Evolutionary conservation across 2,888 invertebrate genomes (phyloP), one percentile per base, ranked within the genome.

Genomic region (Acleris laterana): DNA sequence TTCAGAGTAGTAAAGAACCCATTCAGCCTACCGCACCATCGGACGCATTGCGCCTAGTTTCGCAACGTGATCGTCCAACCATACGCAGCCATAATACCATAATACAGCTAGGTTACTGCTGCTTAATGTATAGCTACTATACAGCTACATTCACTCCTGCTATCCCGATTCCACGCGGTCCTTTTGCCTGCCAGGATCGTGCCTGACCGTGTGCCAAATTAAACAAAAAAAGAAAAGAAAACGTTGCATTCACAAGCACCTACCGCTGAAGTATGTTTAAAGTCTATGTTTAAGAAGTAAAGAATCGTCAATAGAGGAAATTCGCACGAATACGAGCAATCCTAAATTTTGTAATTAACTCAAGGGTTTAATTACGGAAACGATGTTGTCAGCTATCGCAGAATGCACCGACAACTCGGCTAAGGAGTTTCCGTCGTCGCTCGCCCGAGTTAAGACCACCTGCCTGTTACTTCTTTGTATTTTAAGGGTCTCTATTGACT

Each of bases 31-130:
- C 48, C 22, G 58, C 50, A 49, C 17, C 38, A 49, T 48, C 44
- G 58, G 52, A 32, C 65, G 65, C 65, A 65, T 55, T 65, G 56
- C 60, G 53, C 25, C 62, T 49, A 49, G 50, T 65, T 65, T 65
- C 65, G 60, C 60, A 65, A 65, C 50, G 44, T 46, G 65, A 65
- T 61, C 55, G 56, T 56, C 65, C 65, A 55, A 56, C 55, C 65
- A 65, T 60, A 65, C 64, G 58, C 38, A 53, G 48, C 42, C 52
- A 60, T 55, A 49, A 44, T 49, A 53, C 50, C 44, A 51, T 44
- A 17, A 25, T 32, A 20, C 42, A 52, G 44, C 53, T 60, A 56
- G n/a, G 20, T 55, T 60, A 56, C 55, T 44, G 48, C 52, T 58
- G 16, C 53, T n/a, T 38, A 25, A 51, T 53, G 22, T 64, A 56